Conservation (phyloP, 2,888 invertebrate genomes). For the Platycnemis pennipes region DNA sequence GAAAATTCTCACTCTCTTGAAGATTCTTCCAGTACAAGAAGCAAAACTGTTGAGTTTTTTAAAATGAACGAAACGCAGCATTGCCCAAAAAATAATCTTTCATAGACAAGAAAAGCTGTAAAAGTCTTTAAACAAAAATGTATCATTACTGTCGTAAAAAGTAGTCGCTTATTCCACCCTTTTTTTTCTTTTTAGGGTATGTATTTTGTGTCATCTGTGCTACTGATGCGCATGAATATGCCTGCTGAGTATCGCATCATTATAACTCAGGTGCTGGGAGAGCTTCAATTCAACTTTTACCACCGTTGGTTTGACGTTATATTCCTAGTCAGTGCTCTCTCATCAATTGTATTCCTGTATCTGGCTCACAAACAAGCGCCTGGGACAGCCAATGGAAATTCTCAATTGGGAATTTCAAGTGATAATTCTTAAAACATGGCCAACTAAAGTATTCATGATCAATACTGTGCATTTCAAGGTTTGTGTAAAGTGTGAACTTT, state of each 20-base stretch:
- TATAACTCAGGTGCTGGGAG: conserved; percentile 95
- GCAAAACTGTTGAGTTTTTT: no score
- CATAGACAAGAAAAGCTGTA: no score
- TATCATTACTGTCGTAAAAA: no score
- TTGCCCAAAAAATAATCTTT: no score
- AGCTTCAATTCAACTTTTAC: conserved; percentile 99
- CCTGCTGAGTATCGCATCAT: conserved; percentile 97
- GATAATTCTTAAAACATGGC: neutral
- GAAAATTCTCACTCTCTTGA: no score
- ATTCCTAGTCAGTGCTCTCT: conserved; percentile 96
- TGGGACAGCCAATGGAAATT: conserved; percentile 40
- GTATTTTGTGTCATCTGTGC: conserved; percentile 99
- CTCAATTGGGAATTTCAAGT: neutral
- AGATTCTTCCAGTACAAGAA: no score
- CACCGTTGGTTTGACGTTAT: conserved; percentile 99
- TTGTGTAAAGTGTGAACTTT: neutral
- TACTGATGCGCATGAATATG: conserved; percentile 99
- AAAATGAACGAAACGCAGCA: no score
- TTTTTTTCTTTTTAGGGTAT: conserved; percentile 86
- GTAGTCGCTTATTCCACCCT: no score
- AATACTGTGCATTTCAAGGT: neutral
- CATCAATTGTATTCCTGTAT: conserved; percentile 97
- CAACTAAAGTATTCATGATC: neutral
- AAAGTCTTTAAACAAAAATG: no score
- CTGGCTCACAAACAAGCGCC: conserved; percentile 95